phyloP scores from a whole-genome alignment of 2,113 vertebrate genomes.

The Podiceps cristatus region DNA sequence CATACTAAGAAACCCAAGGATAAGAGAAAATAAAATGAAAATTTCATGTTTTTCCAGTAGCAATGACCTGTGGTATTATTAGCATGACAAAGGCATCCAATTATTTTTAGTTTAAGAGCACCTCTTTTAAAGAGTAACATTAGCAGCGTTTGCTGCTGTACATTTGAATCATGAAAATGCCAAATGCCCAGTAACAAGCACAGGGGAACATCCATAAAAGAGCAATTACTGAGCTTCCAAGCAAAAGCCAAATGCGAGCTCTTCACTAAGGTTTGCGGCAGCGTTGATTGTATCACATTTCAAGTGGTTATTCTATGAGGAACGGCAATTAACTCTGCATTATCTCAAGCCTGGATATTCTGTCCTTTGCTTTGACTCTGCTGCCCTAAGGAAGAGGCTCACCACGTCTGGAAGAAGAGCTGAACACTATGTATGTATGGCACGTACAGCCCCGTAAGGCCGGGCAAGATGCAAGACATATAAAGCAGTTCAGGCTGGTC shows the following conservation, averaged over 20 bases:
- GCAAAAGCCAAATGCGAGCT: background rate
- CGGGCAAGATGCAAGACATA: background rate
- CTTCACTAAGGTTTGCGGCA: background rate
- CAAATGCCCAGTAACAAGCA: background rate
- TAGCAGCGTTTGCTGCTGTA: background rate
- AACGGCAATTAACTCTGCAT: constrained; percentile 27
- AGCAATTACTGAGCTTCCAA: constrained; percentile 47
- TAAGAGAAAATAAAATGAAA: background rate
- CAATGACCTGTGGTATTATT: constrained; percentile 9
- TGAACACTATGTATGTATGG: background rate
- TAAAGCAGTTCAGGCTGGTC: background rate
- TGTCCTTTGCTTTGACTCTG: background rate
- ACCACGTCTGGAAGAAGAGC: background rate
- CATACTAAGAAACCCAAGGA: background rate
- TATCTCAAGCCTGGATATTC: background rate
- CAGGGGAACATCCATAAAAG: background rate
- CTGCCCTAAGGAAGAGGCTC: background rate
- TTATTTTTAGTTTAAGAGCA: constrained; percentile 26
- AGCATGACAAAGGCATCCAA: constrained; percentile 1
- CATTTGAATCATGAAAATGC: background rate
- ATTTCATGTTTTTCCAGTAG: background rate
- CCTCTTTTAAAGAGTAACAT: background rate
- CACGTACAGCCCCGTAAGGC: background rate
- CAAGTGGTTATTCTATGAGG: constrained; percentile 23
- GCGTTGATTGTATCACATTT: background rate